A percentile compares a stretch with the other conserved stretches of the same genome.
phyloP scores from a whole-genome alignment of 2,797 vertebrate genomes.

The Sorex maritimensis region DNA sequence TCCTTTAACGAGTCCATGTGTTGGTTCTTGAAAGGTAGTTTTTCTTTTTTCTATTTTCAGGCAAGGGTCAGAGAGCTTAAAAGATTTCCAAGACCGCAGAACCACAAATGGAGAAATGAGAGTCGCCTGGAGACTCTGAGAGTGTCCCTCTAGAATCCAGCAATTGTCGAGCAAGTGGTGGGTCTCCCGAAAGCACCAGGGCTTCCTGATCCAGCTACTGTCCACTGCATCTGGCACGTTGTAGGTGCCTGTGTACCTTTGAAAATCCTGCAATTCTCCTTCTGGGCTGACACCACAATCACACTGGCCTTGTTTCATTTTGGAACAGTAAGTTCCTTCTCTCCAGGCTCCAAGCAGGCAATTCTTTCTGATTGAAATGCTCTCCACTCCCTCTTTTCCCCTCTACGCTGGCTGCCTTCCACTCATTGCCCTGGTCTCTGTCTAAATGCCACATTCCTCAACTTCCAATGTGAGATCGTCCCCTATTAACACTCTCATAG shows the following conservation, averaged over 20 bases:
- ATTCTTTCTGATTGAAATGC: constrained; percentile 66
- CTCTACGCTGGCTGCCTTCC: constrained; percentile 37
- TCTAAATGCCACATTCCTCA: constrained; percentile 69
- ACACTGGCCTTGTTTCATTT: constrained; percentile 7
- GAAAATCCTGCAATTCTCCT: not conserved
- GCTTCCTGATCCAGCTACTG: no score
- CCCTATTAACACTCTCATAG: constrained; percentile 60
- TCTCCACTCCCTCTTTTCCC: constrained; percentile 45
- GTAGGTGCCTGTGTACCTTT: not conserved
- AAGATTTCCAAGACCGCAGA: not conserved
- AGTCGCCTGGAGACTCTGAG: not conserved
- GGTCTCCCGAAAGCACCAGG: not conserved
- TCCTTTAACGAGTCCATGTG: not conserved
- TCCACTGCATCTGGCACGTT: not conserved
- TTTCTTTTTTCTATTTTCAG: constrained; percentile 34
- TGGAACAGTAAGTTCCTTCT: constrained; percentile 26
- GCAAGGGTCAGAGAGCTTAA: not conserved
- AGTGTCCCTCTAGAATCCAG: not conserved
- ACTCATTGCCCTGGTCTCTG: constrained; percentile 60
- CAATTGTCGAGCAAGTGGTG: not conserved
- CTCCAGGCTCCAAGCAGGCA: not conserved
- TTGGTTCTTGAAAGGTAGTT: not conserved
- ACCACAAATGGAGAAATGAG: not conserved
- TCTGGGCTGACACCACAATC: not conserved
- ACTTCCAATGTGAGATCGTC: constrained; percentile 58